Evolutionary conservation across 2,888 invertebrate genomes (phyloP).

Genomic region (Catocala nupta): DNA sequence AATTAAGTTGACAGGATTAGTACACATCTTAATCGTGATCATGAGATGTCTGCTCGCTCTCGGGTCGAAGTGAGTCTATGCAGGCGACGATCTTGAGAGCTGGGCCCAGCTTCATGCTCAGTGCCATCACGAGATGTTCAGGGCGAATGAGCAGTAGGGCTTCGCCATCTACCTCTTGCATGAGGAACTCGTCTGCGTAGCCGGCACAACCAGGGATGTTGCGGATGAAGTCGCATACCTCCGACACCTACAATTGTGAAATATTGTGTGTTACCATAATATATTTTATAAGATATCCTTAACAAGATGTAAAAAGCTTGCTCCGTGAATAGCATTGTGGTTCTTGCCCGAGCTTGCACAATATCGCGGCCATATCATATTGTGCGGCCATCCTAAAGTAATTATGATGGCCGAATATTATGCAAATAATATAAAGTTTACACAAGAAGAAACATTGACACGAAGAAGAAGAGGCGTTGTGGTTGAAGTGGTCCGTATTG

Average conservation of each 20-base stretch:
- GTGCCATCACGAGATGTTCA: constrained; percentile 97
- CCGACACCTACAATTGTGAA: constrained; percentile 88
- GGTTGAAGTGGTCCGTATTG: too few relatives aligned
- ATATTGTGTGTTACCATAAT: too few relatives aligned
- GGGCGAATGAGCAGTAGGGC: constrained; percentile 96
- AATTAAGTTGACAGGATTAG: background rate
- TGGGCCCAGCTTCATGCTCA: constrained; percentile 98
- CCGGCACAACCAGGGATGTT: constrained; percentile 96
- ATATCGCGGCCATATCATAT: too few relatives aligned
- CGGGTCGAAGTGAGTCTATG: constrained; percentile 93
- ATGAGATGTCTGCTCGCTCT: constrained; percentile 75
- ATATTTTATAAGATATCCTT: too few relatives aligned
- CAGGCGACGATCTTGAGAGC: constrained; percentile 98
- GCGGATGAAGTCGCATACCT: constrained; percentile 96
- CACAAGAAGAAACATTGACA: too few relatives aligned
- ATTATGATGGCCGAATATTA: too few relatives aligned
- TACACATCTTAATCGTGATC: constrained; percentile 71
- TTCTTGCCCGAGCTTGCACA: too few relatives aligned
- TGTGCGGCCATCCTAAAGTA: too few relatives aligned
- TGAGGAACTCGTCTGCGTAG: constrained; percentile 97
- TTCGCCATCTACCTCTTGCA: constrained; percentile 98
- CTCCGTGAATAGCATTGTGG: too few relatives aligned
- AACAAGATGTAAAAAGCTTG: too few relatives aligned
- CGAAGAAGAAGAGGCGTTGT: too few relatives aligned
- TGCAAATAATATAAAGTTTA: too few relatives aligned